Evolutionary conservation across 2,888 invertebrate genomes (phyloP).

Genomic region (Eledone cirrhosa): DNA sequence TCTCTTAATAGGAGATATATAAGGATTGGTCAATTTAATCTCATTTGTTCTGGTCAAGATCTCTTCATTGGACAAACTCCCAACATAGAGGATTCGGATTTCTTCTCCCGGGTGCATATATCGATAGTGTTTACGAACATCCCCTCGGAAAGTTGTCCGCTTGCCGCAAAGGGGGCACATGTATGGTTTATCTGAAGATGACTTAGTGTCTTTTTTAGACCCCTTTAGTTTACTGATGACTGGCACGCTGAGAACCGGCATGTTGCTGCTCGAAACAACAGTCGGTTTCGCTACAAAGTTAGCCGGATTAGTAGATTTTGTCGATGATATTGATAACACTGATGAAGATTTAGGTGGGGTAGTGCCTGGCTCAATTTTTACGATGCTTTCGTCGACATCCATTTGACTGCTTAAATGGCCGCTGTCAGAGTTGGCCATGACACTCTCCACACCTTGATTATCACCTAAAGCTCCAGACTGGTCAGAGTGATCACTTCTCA

Average conservation of each 20-base stretch:
- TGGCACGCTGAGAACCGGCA: neutral
- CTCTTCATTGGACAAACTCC: conserved; percentile 33
- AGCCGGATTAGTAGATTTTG: neutral
- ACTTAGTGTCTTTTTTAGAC: conserved; percentile 19
- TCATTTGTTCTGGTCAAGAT: conserved; percentile 12
- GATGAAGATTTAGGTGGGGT: neutral
- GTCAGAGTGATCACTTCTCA: conserved; percentile 20
- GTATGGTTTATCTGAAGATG: conserved; percentile 43
- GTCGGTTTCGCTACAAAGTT: neutral
- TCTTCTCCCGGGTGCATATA: conserved; percentile 56
- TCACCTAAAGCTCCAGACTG: neutral
- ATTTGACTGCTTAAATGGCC: neutral
- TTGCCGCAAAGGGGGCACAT: conserved; percentile 59
- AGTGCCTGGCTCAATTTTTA: neutral
- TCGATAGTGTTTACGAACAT: conserved; percentile 58
- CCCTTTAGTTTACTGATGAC: neutral
- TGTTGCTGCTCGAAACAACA: neutral
- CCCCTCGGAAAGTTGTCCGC: conserved; percentile 50
- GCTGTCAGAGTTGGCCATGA: neutral
- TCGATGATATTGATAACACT: neutral
- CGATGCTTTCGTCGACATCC: neutral
- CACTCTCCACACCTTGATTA: conserved; percentile 2
- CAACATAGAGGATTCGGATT: conserved; percentile 51
- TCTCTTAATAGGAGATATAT: neutral
- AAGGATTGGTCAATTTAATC: conserved; percentile 31